Evolutionary conservation across 2,797 vertebrate species (phyloP), one percentile per base, ranked within the genome.

Genomic region (Astyanax mexicanus): DNA sequence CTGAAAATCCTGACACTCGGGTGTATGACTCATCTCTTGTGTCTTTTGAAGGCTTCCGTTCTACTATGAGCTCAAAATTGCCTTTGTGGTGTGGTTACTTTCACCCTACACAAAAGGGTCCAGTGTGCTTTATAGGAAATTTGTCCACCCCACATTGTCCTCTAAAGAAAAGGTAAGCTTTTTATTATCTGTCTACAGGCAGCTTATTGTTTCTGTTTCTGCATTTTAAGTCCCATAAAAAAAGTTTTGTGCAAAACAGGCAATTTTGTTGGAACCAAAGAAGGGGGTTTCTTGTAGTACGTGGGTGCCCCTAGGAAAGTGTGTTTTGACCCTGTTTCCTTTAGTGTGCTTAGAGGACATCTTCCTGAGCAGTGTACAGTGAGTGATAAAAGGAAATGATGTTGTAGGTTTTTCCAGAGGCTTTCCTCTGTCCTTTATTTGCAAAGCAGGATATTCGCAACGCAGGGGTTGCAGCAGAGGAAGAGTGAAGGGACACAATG

Each of bases 61-160:
- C 93, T 99, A 99, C 91, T 99, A 98, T 89, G 98, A 99, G 88
- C 94, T 99, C 85, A 99, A 99, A 94, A 99, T 99, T 86, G 97
- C 98, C 45, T 97, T 99, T 87, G 95, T 99, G 87, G 96, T 98
- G 90, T 99, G 98, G 98, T 86, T 99, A 84, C 91, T 99, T 73
- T 99, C 98, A 79, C 98, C 98, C 0, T 99, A 99, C 92, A 99
- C 98, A 75, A 99, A 98, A 88, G 98, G 98, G 72, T 99, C 98
- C 89, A 99, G 97, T 80, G 96, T 99, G 66, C 92, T 99, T 0
- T 99, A 99, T 87, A 95, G 96, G 90, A 99, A 99, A 85, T 99
- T 99, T 89, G 98, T 99, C 65, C 98, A 99, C 88, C 98, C 98
- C 74, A 99, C 97, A 0, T 93, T 99, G 84, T 98, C 98, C 90